A percentile compares a stretch with the other conserved stretches of the same genome.
Evolutionary conservation across 1,140 invertebrate genomes (phyloP).

Genomic region (Arctopsyche grandis): DNA sequence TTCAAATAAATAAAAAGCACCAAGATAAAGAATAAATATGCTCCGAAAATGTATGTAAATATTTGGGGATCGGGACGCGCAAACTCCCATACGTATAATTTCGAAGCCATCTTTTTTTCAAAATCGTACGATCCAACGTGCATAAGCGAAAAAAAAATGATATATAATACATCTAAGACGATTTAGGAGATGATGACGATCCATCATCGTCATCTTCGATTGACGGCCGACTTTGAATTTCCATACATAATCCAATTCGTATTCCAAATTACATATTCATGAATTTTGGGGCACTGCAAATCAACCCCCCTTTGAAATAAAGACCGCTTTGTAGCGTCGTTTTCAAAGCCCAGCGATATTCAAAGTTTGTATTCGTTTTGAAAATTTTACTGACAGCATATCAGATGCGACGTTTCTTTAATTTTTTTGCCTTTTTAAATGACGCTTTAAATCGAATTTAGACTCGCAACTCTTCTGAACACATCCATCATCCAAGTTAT

Average conservation of each 20-base stretch:
- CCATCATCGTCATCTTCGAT: slow-evolving; percentile 20
- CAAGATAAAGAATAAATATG: slow-evolving; percentile 8
- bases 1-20: slow-evolving; percentile 7
- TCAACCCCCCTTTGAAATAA: slow-evolving; percentile 10
- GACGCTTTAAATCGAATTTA: too few species aligned
- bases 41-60: slow-evolving; percentile 31
- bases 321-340: not conserved
- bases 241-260: slow-evolving; percentile 24
- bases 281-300: slow-evolving; percentile 6
- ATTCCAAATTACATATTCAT: slow-evolving; percentile 25
- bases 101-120: too few species aligned
- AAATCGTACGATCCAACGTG: too few species aligned
- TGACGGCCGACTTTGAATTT: slow-evolving; percentile 7
- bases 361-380: not conserved
- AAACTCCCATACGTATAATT: not conserved
- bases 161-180: too few species aligned
- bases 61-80: slow-evolving; percentile 10
- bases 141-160: too few species aligned
- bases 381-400: too few species aligned
- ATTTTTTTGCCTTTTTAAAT: too few species aligned
- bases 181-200: not conserved
- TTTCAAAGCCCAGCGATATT: not conserved
- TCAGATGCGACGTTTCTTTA: too few species aligned
- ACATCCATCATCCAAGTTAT: too few species aligned
- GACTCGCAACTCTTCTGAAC: too few species aligned